Base-by-base conservation (phyloP, 2,797 vertebrate genomes). In the Tapirus indicus region DNA sequence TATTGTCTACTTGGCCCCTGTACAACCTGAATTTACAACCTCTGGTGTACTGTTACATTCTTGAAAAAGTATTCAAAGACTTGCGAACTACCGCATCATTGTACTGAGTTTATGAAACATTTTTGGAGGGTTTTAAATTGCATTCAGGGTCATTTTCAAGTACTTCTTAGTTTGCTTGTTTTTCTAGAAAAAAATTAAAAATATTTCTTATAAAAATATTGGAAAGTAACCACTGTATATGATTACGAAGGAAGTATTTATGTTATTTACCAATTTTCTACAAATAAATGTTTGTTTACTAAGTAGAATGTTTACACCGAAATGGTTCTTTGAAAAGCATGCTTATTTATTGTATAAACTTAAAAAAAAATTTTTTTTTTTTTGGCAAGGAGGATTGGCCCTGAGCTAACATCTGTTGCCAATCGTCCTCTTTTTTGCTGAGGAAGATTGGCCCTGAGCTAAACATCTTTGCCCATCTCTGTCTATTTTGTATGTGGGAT, bases 271-370 rank as follows among this genome's bases (percentile, higher is more conserved):
- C 94, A 32, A 83, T 97, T 96, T 97, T 88, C 54, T 96, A 77
- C 54, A 94, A 96, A 72, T 93, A 95, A 92, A 56, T 94, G 90
- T 80, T 97, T 97, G 44, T 90, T 44, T 91, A 91, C 44, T 49
- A 69, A 75, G 2, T 92, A 62, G 87, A 94, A 82, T 90, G 44
- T 91, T 95, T 96, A 82, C 32, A 94, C 23, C 82, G 32, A 88
- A 95, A 88, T 68, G 21, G 66, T 88, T 86, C 23, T 94, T 91
- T 78, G 69, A 74, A 95, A 84, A 85, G 41, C 18, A 82, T 80
- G 35, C 32, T 79, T 78, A 60, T 86, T 88, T 93, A 29, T 88
- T 93, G 1, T 87, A 47, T 95, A 64, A 91, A 4, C 6, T 72
- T 69, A 0, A 9, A 79, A 93, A 35, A 38, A 38, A 38, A 38